Conservation (phyloP, 1,140 invertebrate species). For the Formica exsecta region DNA sequence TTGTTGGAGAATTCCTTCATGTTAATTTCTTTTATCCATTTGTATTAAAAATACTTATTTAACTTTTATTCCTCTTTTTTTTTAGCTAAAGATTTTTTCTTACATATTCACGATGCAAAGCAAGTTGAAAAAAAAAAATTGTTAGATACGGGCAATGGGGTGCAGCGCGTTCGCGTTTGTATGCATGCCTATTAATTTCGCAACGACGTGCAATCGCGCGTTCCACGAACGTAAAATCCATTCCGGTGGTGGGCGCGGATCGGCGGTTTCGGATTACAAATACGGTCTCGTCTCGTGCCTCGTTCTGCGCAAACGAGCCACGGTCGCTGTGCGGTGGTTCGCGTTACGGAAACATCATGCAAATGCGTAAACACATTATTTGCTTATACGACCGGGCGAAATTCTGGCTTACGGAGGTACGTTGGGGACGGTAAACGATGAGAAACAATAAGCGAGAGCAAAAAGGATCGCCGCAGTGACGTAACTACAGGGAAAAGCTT, state of each 20-base stretch:
- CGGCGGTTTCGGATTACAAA: slow-evolving; percentile 57
- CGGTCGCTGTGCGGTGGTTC: slow-evolving; percentile 21
- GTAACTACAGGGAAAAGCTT: neutral
- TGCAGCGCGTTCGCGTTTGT: slow-evolving; percentile 14
- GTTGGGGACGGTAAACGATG: slow-evolving; percentile 34
- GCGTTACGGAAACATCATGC: slow-evolving; percentile 73
- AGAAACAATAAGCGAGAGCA: slow-evolving; percentile 20
- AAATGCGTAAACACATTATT: slow-evolving; percentile 83
- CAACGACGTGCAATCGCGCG: slow-evolving; percentile 48
- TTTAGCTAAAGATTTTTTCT: neutral
- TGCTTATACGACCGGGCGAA: slow-evolving; percentile 70
- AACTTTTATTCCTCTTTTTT: neutral
- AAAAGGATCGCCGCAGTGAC: slow-evolving; percentile 19
- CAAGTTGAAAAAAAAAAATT: neutral
- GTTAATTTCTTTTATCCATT: neutral
- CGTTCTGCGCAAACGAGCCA: slow-evolving; percentile 36
- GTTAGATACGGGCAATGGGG: neutral
- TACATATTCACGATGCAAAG: neutral
- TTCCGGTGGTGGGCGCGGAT: slow-evolving; percentile 13
- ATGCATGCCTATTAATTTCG: slow-evolving; percentile 56
- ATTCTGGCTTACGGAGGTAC: slow-evolving; percentile 57
- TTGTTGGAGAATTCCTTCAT: neutral
- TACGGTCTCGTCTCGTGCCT: slow-evolving; percentile 49
- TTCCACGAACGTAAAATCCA: slow-evolving; percentile 50
- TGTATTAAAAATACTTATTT: neutral